Percentiles rank a stretch among this genome's conserved stretches.
phyloP scores from a whole-genome alignment of 2,113 vertebrate genomes.

The Saccopteryx leptura region DNA sequence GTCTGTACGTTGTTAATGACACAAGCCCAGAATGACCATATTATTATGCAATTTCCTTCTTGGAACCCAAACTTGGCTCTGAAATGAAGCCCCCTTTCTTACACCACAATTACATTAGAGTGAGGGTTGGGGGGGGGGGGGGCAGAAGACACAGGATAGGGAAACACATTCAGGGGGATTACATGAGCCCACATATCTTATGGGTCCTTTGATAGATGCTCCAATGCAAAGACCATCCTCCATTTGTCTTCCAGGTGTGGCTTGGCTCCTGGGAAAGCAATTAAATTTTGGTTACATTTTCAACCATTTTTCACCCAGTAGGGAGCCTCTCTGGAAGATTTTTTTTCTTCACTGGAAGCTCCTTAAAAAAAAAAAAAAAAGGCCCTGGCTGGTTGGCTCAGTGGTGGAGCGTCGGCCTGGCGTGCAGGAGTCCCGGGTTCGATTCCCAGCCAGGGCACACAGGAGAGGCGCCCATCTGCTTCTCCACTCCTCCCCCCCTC shows the following conservation, averaged over 20 bases:
- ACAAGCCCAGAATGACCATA: neutral
- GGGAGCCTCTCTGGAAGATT: neutral
- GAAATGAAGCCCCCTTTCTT: neutral
- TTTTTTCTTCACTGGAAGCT: neutral
- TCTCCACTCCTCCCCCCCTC: too few species aligned
- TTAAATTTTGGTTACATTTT: constrained; percentile 61
- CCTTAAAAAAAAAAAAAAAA: constrained; percentile 4
- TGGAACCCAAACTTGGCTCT: neutral
- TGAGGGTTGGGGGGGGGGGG: neutral
- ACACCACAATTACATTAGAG: neutral
- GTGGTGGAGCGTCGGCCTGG: too few species aligned
- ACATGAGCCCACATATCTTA: neutral
- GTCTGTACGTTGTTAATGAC: neutral
- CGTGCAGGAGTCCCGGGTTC: too few species aligned
- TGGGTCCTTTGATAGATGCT: neutral
- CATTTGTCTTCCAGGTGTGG: neutral
- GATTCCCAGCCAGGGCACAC: too few species aligned
- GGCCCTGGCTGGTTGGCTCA: too few species aligned
- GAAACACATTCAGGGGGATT: neutral
- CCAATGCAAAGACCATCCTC: neutral
- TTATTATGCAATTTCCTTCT: neutral
- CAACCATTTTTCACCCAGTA: constrained; percentile 8
- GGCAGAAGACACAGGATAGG: neutral
- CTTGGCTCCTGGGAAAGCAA: constrained; percentile 39
- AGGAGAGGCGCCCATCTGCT: too few species aligned